Percentiles rank a stretch among this genome's conserved stretches.
phyloP scores from a whole-genome alignment of 1,140 invertebrate genomes.

The Procambarus clarkii region DNA sequence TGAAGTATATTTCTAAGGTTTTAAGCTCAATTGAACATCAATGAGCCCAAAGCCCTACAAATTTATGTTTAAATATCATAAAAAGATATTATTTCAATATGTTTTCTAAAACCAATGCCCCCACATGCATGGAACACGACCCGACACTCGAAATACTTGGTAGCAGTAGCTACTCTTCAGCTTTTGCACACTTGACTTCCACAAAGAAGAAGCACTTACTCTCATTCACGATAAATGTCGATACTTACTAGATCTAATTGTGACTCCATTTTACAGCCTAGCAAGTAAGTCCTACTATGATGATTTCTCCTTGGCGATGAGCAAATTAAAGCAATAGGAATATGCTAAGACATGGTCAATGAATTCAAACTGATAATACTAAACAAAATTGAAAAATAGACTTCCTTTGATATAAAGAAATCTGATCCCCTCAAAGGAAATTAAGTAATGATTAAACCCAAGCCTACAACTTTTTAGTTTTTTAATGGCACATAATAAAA shows the following conservation, averaged over 20 bases:
- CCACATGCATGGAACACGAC: conserved; percentile 39
- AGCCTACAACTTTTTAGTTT: background rate
- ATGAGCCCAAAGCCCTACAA: conserved; percentile 9
- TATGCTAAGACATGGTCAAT: conserved; percentile 23
- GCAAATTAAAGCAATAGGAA: conserved; percentile 41
- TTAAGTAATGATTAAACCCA: conserved; percentile 4
- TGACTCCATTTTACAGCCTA: conserved; percentile 67
- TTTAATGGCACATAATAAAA: conserved; percentile 16
- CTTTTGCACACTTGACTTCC: conserved; percentile 59
- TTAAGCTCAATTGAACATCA: conserved; percentile 11
- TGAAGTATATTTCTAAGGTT: conserved; percentile 8
- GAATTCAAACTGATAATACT: conserved; percentile 14
- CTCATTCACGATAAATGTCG: conserved; percentile 52
- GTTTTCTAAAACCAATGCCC: background rate
- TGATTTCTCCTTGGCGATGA: conserved; percentile 53
- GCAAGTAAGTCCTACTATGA: conserved; percentile 67
- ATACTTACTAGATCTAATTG: conserved; percentile 54
- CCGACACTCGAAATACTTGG: conserved; percentile 51
- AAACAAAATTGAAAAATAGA: background rate
- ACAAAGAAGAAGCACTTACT: conserved; percentile 49
- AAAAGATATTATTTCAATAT: conserved; percentile 12
- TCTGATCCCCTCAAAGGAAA: conserved; percentile 5
- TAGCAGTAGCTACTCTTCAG: conserved; percentile 45
- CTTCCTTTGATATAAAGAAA: background rate
- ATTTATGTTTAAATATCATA: conserved; percentile 1